These are phyloP conservation scores for Meloidogyne chitwoodi DNA, from an alignment of 1,140 invertebrate species.

Conservation along the genomic window DNA sequence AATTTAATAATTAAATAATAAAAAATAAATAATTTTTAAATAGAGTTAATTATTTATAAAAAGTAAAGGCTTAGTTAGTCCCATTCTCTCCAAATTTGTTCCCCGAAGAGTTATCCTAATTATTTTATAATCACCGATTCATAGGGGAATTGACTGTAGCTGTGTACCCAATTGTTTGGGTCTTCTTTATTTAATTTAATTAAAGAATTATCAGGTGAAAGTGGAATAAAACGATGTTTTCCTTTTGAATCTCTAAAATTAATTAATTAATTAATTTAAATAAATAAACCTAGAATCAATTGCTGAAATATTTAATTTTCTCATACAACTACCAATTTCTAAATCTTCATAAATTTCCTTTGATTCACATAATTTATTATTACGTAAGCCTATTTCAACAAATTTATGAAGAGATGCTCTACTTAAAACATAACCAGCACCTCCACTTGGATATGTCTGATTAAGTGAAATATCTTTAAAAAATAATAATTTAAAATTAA, in stretches of 20 bases:
- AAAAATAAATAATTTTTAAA: too few relatives aligned
- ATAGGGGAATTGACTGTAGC: conserved; percentile 80
- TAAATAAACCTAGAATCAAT: conserved; percentile 75
- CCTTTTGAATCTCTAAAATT: conserved; percentile 62
- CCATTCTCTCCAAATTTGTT: neutral
- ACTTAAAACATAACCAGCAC: conserved; percentile 14
- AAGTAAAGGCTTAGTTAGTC: too few relatives aligned
- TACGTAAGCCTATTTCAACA: conserved; percentile 66
- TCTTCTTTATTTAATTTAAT: conserved; percentile 63
- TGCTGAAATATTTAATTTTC: conserved; percentile 75
- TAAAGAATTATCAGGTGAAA: conserved; percentile 76
- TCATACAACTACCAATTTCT: conserved; percentile 82
- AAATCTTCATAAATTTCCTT: conserved; percentile 79
- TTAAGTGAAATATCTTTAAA: neutral
- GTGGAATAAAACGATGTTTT: conserved; percentile 82
- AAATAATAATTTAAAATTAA: conserved; percentile 67
- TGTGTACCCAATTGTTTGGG: conserved; percentile 70
- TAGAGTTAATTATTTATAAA: too few relatives aligned
- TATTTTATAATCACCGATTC: conserved; percentile 69
- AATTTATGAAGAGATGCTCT: conserved; percentile 3
- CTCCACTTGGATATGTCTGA: conserved; percentile 10
- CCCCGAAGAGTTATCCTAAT: too few relatives aligned
- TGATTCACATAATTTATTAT: conserved; percentile 69
- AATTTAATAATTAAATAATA: neutral
- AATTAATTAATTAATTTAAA: neutral